Evolutionary conservation across 2,888 invertebrate genomes (phyloP).

Genomic region (Ormia ochracea): DNA sequence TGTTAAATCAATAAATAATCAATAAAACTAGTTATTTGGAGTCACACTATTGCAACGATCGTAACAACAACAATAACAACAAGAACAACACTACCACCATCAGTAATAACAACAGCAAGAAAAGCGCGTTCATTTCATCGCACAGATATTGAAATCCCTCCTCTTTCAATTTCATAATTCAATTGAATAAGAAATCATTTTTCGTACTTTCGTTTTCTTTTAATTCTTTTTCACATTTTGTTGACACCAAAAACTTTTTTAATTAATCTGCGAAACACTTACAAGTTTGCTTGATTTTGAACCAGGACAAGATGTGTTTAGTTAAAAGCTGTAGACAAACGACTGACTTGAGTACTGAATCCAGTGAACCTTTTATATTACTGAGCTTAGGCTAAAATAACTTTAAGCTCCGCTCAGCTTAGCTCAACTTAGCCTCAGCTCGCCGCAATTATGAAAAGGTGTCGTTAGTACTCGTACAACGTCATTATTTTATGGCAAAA

Average conservation of each 20-base stretch:
- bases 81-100: too few relatives aligned
- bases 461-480: conserved; percentile 45
- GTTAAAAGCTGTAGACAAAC: conserved; percentile 54
- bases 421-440: not conserved
- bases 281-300: conserved; percentile 44
- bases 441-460: not conserved
- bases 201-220: not conserved
- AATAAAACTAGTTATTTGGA: conserved; percentile 24
- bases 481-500: conserved; percentile 27
- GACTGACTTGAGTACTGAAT: conserved; percentile 52
- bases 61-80: too few relatives aligned
- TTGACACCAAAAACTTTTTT: conserved; percentile 8
- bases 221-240: not conserved
- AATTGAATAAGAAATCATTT: not conserved
- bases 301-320: conserved; percentile 41
- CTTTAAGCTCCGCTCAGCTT: not conserved
- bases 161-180: not conserved
- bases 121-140: conserved; percentile 16
- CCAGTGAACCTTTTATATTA: conserved; percentile 59
- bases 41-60: not conserved
- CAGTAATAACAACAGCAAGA: too few relatives aligned
- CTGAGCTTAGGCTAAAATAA: conserved; percentile 37
- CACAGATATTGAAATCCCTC: conserved; percentile 8
- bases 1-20: conserved; percentile 20
- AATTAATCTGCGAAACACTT: conserved; percentile 18